Evolutionary conservation across 2,113 vertebrate genomes (phyloP).

Genomic region (Neoarius graeffei): DNA sequence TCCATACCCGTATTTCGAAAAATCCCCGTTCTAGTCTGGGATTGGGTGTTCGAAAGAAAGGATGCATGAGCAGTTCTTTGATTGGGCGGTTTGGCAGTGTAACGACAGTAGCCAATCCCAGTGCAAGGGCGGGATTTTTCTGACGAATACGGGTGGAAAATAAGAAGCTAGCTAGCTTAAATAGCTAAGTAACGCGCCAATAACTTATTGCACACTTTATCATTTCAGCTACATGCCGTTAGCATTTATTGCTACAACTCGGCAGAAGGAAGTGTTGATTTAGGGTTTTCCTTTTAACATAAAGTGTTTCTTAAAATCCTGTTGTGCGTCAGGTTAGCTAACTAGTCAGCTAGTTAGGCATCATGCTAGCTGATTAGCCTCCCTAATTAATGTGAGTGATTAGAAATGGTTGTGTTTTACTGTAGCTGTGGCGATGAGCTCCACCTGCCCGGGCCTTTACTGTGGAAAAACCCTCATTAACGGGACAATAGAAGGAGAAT

Average conservation of each 20-base stretch:
- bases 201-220: not conserved
- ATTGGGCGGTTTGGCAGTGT: not conserved
- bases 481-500: slow-evolving; percentile 77
- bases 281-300: not conserved
- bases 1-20: not conserved
- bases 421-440: slow-evolving; percentile 82
- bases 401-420: slow-evolving; percentile 23
- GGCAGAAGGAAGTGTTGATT: not conserved
- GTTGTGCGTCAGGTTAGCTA: not conserved
- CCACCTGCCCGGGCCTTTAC: slow-evolving; percentile 87
- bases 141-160: not conserved
- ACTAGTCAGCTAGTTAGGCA: not conserved
- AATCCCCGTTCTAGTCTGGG: not conserved
- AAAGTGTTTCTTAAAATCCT: not conserved
- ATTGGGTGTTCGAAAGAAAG: not conserved
- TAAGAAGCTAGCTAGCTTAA: not conserved
- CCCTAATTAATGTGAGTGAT: not conserved
- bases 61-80: not conserved
- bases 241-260: not conserved
- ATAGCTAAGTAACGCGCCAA: not conserved
- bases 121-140: not conserved
- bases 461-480: slow-evolving; percentile 81
- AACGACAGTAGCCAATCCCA: not conserved
- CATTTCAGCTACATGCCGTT: not conserved
- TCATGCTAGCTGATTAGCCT: slow-evolving; percentile 8